Conservation (phyloP, 2,888 invertebrate species). For the Anodontia alba region DNA sequence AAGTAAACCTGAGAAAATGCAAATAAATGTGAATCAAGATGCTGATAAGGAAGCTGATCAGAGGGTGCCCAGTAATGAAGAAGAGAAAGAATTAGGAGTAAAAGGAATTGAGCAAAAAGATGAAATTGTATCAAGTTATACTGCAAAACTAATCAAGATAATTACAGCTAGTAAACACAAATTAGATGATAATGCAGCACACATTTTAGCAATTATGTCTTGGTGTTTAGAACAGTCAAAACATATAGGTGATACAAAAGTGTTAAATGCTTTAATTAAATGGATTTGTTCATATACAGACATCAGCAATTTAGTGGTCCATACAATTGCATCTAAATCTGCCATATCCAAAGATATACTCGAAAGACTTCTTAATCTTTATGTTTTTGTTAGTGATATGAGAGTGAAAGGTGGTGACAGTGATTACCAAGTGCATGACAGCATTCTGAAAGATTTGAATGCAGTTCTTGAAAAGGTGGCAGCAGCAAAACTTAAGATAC, state of each 20-base stretch:
- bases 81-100: neutral
- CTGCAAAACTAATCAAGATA: slow-evolving; percentile 14
- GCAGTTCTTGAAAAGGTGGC: slow-evolving; percentile 9
- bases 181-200: neutral
- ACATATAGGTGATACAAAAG: neutral
- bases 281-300: neutral
- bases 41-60: neutral
- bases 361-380: slow-evolving; percentile 22
- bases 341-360: neutral
- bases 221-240: slow-evolving; percentile 25
- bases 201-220: slow-evolving; percentile 6
- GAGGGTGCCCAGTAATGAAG: neutral
- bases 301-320: neutral
- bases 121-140: neutral
- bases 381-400: neutral
- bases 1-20: neutral
- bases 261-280: neutral
- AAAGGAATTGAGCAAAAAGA: neutral
- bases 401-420: neutral
- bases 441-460: slow-evolving; percentile 4
- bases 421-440: neutral
- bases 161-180: neutral
- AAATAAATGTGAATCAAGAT: neutral
- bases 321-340: neutral
- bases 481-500: neutral